phyloP scores from a whole-genome alignment of 2,113 vertebrate genomes.

The Stomatorhinus ivindoensis region DNA sequence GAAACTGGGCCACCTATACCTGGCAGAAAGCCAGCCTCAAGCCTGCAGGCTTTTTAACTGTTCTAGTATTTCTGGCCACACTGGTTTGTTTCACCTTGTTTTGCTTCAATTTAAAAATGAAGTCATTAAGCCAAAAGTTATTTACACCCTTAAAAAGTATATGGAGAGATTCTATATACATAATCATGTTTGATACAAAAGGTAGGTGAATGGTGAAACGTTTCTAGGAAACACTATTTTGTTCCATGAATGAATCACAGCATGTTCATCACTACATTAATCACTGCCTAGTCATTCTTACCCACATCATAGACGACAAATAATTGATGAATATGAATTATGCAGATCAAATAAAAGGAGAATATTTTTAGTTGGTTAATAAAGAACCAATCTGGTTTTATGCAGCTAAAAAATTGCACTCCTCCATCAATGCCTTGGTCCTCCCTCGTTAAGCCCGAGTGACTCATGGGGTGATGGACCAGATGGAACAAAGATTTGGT shows the following conservation, averaged over 20 bases:
- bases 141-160: background rate
- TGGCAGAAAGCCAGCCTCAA: background rate
- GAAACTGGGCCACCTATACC: background rate
- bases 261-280: background rate
- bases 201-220: background rate
- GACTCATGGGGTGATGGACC: background rate
- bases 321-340: background rate
- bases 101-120: background rate
- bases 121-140: background rate
- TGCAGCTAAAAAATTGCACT: background rate
- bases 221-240: background rate
- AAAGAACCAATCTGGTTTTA: background rate
- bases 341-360: conserved; percentile 3
- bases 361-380: background rate
- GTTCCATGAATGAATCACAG: background rate
- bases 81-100: background rate
- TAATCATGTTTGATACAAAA: background rate
- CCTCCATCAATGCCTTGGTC: background rate
- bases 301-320: conserved; percentile 1
- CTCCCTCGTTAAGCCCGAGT: background rate
- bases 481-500: background rate
- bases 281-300: background rate
- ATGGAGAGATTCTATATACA: background rate
- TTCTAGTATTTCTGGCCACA: background rate
- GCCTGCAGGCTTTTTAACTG: background rate